Percentiles rank a stretch among this genome's conserved stretches.
Evolutionary conservation across 2,113 vertebrate species (phyloP).

Genomic region (Odontophorus gujanensis): DNA sequence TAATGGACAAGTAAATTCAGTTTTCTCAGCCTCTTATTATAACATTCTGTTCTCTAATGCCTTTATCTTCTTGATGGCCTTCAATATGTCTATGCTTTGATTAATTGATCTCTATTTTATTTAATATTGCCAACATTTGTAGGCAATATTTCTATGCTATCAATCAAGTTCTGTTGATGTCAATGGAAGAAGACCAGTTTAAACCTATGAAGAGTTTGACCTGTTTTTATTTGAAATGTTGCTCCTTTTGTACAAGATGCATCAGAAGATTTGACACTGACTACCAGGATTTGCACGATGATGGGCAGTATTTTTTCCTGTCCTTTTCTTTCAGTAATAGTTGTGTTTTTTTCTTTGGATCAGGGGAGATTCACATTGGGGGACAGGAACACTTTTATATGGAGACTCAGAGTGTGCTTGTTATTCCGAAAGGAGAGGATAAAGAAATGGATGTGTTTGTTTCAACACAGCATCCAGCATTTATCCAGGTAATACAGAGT

Average conservation of each 20-base stretch:
- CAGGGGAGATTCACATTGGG: constrained; percentile 75
- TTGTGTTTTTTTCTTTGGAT: background rate
- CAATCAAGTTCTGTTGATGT: background rate
- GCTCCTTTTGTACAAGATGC: background rate
- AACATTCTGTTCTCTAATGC: background rate
- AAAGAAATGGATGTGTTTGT: constrained; percentile 81
- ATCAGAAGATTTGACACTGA: background rate
- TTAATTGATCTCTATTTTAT: background rate
- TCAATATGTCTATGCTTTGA: background rate
- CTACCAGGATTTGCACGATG: background rate
- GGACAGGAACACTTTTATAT: constrained; percentile 84
- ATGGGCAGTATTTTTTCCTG: background rate
- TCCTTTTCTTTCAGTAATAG: background rate
- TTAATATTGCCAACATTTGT: background rate
- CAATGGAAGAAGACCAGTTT: background rate
- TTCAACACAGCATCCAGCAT: constrained; percentile 74
- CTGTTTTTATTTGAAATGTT: background rate
- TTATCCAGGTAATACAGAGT: constrained; percentile 70
- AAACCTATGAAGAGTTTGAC: background rate
- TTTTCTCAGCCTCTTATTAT: background rate
- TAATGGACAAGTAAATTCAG: background rate
- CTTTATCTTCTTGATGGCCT: background rate
- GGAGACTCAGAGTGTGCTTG: constrained; percentile 81
- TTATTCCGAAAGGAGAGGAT: constrained; percentile 78
- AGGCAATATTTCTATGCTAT: background rate